Conservation (phyloP, 2,888 invertebrate genomes). For the Cylindroiulus punctatus region DNA sequence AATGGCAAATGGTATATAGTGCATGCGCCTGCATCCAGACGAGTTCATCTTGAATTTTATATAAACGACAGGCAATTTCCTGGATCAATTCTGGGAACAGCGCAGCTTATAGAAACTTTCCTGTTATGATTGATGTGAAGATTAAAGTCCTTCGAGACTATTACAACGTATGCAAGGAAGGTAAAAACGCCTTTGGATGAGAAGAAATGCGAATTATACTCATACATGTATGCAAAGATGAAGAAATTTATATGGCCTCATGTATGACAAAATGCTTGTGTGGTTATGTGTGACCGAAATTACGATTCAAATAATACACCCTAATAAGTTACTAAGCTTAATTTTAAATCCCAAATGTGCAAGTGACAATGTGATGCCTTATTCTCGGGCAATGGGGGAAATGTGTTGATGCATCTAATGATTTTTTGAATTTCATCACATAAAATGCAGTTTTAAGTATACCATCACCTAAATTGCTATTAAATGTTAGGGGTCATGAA, state of each 20-base stretch:
- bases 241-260: background rate
- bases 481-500: no score
- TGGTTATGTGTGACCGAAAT: no score
- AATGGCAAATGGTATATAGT: background rate
- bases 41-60: constrained; percentile 33
- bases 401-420: no score
- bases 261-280: no score
- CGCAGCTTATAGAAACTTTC: constrained; percentile 19
- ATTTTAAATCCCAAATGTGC: no score
- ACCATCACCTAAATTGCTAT: no score
- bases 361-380: no score
- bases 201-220: background rate
- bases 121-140: constrained; percentile 12
- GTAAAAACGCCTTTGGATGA: background rate
- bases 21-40: background rate
- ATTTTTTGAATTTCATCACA: no score
- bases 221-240: background rate
- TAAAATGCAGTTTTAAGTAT: no score
- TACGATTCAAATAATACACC: no score
- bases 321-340: no score
- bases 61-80: constrained; percentile 25
- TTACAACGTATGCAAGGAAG: background rate
- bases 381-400: no score
- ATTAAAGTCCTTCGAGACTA: constrained; percentile 27
- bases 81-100: background rate